Percentiles rank a stretch among this genome's conserved stretches.
These are phyloP conservation scores for Neofelis nebulosa DNA, from an alignment of 2,113 vertebrate species.

Conservation along the genomic window DNA sequence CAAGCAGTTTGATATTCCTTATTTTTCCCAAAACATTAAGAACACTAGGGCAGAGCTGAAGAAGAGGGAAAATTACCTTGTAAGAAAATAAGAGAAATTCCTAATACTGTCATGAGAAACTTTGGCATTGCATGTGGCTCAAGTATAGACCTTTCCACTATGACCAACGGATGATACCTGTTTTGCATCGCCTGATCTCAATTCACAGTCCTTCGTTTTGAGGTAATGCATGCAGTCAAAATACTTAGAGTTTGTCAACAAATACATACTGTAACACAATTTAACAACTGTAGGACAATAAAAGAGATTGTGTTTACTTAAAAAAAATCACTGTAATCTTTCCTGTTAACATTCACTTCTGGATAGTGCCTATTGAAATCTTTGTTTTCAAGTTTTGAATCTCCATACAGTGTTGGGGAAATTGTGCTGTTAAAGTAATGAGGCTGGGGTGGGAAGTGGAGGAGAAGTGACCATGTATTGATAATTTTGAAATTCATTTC, in stretches of 20 bases:
- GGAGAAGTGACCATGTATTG: not conserved
- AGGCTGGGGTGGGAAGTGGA: not conserved
- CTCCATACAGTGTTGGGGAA: not conserved
- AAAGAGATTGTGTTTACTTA: not conserved
- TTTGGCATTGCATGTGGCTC: not conserved
- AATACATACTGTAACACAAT: not conserved
- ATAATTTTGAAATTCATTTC: not conserved
- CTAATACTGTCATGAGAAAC: not conserved
- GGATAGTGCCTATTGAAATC: not conserved
- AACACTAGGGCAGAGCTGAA: not conserved
- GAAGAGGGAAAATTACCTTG: not conserved
- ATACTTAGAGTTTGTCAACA: not conserved
- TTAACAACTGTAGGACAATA: not conserved
- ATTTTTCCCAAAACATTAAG: not conserved
- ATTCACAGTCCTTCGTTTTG: not conserved
- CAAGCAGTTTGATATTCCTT: not conserved
- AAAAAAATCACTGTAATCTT: not conserved
- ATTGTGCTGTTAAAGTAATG: not conserved
- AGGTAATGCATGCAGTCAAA: not conserved
- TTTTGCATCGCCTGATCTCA: not conserved
- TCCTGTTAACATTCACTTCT: not conserved
- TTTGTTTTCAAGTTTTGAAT: not conserved
- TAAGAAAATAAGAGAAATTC: not conserved
- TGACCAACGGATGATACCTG: not conserved
- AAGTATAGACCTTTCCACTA: not conserved